Base-by-base conservation (phyloP, 2,888 invertebrate species). In the Aspidiotus destructor region DNA sequence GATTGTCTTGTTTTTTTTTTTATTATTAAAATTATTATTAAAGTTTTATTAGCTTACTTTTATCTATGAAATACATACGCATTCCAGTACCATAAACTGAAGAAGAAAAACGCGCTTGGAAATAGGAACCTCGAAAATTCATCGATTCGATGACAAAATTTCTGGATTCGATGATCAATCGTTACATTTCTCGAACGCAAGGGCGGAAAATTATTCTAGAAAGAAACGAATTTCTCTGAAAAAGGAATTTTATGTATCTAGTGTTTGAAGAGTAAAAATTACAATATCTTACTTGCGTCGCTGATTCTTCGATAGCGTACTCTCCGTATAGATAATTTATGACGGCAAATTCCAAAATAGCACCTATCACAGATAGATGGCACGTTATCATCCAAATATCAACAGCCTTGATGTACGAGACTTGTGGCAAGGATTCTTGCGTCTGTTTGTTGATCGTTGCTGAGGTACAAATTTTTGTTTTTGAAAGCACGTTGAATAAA, bases 71-170 rank as follows among this genome's bases (percentile, higher is more conserved):
- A 10, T 44, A 63, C 10, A 16, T 67, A 60, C 40, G 15, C 58
- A n/a, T 40, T 67, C 67, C 67, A 67, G 57, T 67, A 67, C 58
- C 60, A 67, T 40, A 60, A 16, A n/a, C 52, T 67, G 40, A 67
- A 41, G 0, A 40, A 7, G 17, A 52, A 8, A 10, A 58, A 67
- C 41, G 58, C 42, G 5, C 28, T n/a, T n/a, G 67, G 67, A 13
- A 67, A 67, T 13, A 67, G 48, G 44, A 58, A 9, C 52, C 67
- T 67, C 7, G 58, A 67, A 15, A 60, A 28, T 67, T 60, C 42
- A 9, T 67, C 67, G 9, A 67, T 58, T 40, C 60, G 58, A 41
- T 58, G 67, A n/a, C 48, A 42, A 13, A 67, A 40, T n/a, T 40
- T 67, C 40, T 67, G 58, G 44, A 67, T 60, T 17, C 40, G 58